phyloP scores from a whole-genome alignment of 37 sponge, comb jelly and placozoan genomes.

The Cliona cf. orientalis region DNA sequence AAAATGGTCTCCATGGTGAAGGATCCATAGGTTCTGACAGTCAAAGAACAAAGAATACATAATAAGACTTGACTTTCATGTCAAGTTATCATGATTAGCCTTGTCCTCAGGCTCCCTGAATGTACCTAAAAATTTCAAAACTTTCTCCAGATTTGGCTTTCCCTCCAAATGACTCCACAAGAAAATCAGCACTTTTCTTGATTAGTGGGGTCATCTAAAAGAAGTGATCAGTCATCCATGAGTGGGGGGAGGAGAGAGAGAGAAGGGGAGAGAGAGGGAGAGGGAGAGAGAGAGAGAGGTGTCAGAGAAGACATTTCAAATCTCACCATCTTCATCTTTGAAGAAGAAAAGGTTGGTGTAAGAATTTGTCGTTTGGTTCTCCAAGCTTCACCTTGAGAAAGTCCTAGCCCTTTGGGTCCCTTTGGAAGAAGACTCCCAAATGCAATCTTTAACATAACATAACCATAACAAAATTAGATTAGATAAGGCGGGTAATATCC shows the following conservation, averaged over 20 bases:
- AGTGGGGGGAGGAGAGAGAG: neutral
- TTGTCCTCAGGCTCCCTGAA: neutral
- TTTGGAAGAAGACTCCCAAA: neutral
- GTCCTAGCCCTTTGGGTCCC: constrained; percentile 34
- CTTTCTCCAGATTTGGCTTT: constrained; percentile 45
- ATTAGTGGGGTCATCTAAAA: constrained; percentile 75
- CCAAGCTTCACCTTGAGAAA: constrained; percentile 61
- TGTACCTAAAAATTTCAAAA: constrained; percentile 55
- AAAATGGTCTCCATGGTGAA: constrained; percentile 79
- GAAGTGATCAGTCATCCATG: neutral
- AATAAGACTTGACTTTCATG: too few species aligned
- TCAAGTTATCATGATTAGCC: too few species aligned
- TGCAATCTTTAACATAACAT: too few species aligned
- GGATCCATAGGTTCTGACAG: constrained; percentile 33
- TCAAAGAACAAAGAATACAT: too few species aligned
- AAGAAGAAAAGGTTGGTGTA: constrained; percentile 66
- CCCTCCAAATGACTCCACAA: constrained; percentile 33
- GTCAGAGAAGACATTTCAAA: too few species aligned
- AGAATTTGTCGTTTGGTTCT: constrained; percentile 48
- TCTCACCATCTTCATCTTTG: constrained; percentile 72
- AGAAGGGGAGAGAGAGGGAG: neutral
- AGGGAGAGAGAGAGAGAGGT: too few species aligned
- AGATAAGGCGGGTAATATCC: too few species aligned
- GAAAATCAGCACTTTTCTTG: constrained; percentile 20
- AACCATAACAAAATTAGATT: too few species aligned